Evolutionary conservation across 1,140 invertebrate genomes (phyloP).

Genomic region (Aleiodes sp.): DNA sequence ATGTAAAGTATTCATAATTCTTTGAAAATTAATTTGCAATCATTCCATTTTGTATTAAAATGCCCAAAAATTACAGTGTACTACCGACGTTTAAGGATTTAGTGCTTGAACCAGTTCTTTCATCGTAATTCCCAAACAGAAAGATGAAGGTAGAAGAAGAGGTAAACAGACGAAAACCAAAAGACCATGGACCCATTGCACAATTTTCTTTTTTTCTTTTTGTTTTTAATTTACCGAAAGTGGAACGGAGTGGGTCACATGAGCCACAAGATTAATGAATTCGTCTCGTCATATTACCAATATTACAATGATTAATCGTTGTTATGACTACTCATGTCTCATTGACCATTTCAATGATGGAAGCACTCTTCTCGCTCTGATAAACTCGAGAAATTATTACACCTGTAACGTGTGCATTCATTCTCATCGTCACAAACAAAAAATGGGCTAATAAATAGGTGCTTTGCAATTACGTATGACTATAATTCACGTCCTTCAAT

Average conservation of each 20-base stretch:
- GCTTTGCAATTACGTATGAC: neutral
- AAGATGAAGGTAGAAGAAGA: too few relatives aligned
- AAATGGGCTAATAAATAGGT: neutral
- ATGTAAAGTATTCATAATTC: too few relatives aligned
- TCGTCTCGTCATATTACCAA: neutral
- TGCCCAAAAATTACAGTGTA: neutral
- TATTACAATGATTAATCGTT: conserved; percentile 20
- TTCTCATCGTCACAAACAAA: neutral
- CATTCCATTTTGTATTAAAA: too few relatives aligned
- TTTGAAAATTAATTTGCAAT: too few relatives aligned
- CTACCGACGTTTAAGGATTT: neutral
- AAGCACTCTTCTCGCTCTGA: conserved; percentile 3
- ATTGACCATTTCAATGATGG: neutral
- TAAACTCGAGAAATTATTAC: neutral
- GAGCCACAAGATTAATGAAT: neutral
- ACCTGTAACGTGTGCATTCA: neutral
- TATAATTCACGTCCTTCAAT: neutral
- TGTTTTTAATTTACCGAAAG: neutral
- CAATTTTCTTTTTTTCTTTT: too few relatives aligned
- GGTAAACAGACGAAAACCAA: too few relatives aligned
- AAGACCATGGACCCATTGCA: too few relatives aligned
- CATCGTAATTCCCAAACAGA: too few relatives aligned
- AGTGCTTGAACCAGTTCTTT: conserved; percentile 23
- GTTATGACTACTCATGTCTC: conserved; percentile 20
- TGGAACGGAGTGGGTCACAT: conserved; percentile 14